Evolutionary conservation across 2,797 vertebrate genomes (phyloP).

Genomic region (Neostethus bicornis): DNA sequence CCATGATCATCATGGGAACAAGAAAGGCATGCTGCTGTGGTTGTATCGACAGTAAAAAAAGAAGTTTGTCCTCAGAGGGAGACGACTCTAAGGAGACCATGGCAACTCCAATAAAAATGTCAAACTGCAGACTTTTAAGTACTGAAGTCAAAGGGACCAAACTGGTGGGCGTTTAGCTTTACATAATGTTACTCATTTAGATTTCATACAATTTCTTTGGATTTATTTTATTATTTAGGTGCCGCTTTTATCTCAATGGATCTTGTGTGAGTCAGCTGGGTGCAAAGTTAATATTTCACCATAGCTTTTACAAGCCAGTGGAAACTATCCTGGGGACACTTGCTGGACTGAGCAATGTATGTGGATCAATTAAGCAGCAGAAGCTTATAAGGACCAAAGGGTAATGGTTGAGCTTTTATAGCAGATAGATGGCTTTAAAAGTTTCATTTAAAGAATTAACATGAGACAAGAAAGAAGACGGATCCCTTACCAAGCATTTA

Average conservation of each 20-base stretch:
- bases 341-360: conserved; percentile 34
- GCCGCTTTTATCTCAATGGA: conserved; percentile 31
- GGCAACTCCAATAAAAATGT: conserved; percentile 72
- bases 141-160: conserved; percentile 26
- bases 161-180: conserved; percentile 13
- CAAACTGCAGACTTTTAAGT: conserved; percentile 56
- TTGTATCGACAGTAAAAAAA: conserved; percentile 62
- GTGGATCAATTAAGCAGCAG: conserved; percentile 52
- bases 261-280: conserved; percentile 27
- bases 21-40: conserved; percentile 62
- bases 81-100: conserved; percentile 64
- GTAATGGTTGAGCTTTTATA: conserved; percentile 17
- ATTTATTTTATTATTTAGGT: not conserved
- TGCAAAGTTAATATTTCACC: conserved; percentile 62
- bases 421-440: conserved; percentile 37
- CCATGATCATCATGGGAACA: conserved; percentile 52
- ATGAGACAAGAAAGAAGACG: conserved; percentile 23
- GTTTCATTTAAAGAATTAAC: conserved; percentile 25
- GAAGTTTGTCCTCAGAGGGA: conserved; percentile 47
- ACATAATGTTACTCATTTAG: conserved; percentile 3
- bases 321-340: conserved; percentile 51
- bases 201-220: conserved; percentile 7
- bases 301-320: conserved; percentile 24
- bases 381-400: conserved; percentile 3
- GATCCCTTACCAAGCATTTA: conserved; percentile 5